These are phyloP conservation scores for Characodon lateralis DNA, from an alignment of 2,797 vertebrate species.

Conservation along the genomic window DNA sequence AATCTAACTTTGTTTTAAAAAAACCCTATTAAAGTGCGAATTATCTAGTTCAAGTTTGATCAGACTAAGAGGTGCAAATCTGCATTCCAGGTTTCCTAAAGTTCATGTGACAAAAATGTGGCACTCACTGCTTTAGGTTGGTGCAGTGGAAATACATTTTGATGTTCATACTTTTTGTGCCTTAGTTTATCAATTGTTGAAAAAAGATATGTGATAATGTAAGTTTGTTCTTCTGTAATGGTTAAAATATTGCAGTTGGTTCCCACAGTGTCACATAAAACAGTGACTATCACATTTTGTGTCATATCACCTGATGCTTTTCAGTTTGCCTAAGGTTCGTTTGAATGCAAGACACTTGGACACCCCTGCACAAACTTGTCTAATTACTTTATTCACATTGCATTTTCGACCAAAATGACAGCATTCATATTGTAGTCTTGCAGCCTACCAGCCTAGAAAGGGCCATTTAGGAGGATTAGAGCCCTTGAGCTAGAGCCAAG, in stretches of 20 bases:
- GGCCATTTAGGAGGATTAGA: background rate
- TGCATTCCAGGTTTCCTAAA: too few species aligned
- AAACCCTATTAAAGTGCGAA: background rate
- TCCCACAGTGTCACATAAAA: background rate
- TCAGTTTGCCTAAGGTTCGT: background rate
- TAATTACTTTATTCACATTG: background rate
- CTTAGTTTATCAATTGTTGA: background rate
- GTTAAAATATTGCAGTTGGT: background rate
- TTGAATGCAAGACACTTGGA: background rate
- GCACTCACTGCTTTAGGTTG: background rate
- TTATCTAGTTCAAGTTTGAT: background rate
- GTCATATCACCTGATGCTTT: background rate
- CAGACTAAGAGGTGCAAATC: background rate
- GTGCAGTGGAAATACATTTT: background rate
- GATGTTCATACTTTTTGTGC: background rate
- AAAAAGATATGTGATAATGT: background rate
- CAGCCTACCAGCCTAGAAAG: background rate
- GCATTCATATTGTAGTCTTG: background rate
- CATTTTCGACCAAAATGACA: background rate
- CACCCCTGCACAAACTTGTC: background rate
- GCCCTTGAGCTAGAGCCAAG: background rate
- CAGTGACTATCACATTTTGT: too few species aligned
- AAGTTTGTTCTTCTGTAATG: background rate
- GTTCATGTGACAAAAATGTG: background rate
- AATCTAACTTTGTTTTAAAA: background rate